phyloP scores from a whole-genome alignment of 2,888 invertebrate species.

The Ormyrus pomaceus region DNA sequence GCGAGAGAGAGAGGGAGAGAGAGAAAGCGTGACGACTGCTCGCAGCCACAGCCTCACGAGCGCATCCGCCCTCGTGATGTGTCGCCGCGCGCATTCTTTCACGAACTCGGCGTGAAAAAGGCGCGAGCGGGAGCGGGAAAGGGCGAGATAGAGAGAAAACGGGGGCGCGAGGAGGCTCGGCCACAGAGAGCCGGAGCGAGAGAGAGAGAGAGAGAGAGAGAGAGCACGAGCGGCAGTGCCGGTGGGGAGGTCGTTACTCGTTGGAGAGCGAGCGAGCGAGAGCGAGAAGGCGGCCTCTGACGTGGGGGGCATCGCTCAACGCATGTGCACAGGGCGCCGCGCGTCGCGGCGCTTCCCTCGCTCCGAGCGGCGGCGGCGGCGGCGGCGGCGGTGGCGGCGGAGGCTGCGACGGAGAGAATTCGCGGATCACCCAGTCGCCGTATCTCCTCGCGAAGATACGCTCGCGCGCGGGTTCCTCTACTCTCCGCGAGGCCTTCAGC shows the following conservation, averaged over 20 bases:
- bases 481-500: background rate
- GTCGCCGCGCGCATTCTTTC: slow-evolving; percentile 43
- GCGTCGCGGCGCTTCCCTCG: slow-evolving; percentile 69
- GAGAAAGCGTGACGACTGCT: slow-evolving; percentile 22
- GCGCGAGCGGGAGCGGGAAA: background rate
- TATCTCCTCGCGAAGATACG: slow-evolving; percentile 67
- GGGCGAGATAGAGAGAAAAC: slow-evolving; percentile 5
- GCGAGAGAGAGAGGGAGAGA: background rate
- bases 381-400: slow-evolving; percentile 64
- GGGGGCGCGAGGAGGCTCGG: background rate
- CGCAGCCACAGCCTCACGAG: background rate
- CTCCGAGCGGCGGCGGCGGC: slow-evolving; percentile 69
- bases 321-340: slow-evolving; percentile 75
- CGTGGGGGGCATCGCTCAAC: slow-evolving; percentile 68
- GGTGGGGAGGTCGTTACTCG: slow-evolving; percentile 53
- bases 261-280: slow-evolving; percentile 58
- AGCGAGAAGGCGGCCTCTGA: slow-evolving; percentile 57
- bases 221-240: slow-evolving; percentile 23
- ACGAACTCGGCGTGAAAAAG: slow-evolving; percentile 24
- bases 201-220: slow-evolving; percentile 38
- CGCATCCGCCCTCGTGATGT: background rate
- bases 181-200: background rate
- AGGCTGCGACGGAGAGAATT: slow-evolving; percentile 72
- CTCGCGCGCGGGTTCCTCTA: slow-evolving; percentile 57
- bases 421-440: slow-evolving; percentile 69